phyloP scores from a whole-genome alignment of 2,797 vertebrate species.

The Tinamus major region DNA sequence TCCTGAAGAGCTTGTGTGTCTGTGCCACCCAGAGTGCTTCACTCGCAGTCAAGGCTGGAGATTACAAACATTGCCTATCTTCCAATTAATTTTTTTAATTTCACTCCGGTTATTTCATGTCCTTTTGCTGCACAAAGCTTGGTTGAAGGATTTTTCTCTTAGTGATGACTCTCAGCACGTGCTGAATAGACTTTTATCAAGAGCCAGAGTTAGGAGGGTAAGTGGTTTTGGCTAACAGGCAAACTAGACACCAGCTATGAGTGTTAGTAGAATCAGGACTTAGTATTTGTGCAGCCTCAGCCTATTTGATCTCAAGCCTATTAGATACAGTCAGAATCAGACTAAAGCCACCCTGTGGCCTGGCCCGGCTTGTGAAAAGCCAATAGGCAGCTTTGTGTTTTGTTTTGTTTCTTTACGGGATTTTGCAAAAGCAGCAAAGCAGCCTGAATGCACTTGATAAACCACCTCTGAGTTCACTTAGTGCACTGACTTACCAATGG shows the following conservation, averaged over 20 bases:
- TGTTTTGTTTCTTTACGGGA: not conserved
- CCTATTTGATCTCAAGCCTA: not conserved
- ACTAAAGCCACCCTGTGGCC: not conserved
- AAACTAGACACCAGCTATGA: not conserved
- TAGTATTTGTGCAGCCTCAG: rapidly evolving
- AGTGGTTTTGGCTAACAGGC: not conserved
- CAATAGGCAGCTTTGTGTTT: not conserved
- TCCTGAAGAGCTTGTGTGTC: not conserved
- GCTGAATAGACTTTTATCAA: not conserved
- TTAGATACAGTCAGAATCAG: not conserved
- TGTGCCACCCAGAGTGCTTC: not conserved
- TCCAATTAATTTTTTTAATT: not conserved
- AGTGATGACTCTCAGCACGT: not conserved
- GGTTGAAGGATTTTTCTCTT: not conserved
- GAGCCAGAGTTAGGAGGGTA: not conserved
- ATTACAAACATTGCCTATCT: not conserved
- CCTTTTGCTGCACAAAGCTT: not conserved
- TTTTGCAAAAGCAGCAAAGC: not conserved
- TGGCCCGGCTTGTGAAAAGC: not conserved
- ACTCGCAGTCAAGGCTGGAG: not conserved
- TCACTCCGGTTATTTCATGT: not conserved
- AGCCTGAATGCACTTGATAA: not conserved
- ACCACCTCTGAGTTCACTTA: rapidly evolving
- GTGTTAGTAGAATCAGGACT: not conserved
- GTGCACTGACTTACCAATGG: rapidly evolving